Percentiles rank a stretch among this genome's conserved stretches.
These are phyloP conservation scores for Chelonus formosanus DNA, from an alignment of 2,888 invertebrate species.

Conservation along the genomic window DNA sequence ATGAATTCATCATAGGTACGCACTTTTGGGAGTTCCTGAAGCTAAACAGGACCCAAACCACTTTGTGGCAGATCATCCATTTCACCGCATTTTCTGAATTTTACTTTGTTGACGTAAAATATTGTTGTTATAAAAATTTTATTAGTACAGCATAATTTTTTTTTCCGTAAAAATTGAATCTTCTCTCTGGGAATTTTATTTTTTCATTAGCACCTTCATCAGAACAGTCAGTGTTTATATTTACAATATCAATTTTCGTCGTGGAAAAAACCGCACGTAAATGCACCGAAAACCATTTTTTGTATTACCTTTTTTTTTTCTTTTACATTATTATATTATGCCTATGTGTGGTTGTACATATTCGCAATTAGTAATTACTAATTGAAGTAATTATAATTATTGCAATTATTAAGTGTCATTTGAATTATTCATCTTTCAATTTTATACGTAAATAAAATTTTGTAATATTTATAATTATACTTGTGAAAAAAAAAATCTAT, in stretches of 20 bases:
- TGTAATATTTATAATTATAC: no score
- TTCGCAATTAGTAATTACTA: no score
- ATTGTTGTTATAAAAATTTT: slow-evolving; percentile 2
- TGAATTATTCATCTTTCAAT: no score
- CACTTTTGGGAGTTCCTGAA: slow-evolving; percentile 48
- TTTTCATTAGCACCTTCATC: slow-evolving; percentile 30
- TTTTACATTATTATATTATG: neutral
- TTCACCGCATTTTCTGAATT: slow-evolving; percentile 2
- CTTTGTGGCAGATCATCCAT: slow-evolving; percentile 38
- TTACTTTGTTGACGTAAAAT: slow-evolving; percentile 17
- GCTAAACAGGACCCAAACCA: slow-evolving; percentile 45
- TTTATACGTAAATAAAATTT: no score
- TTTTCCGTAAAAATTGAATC: slow-evolving; percentile 19
- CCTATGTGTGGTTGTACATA: no score
- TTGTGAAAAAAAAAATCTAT: no score
- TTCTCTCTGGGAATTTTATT: slow-evolving; percentile 25
- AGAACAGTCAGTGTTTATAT: slow-evolving; percentile 18
- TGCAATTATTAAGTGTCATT: no score
- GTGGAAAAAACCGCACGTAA: slow-evolving; percentile 14
- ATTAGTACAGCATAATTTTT: neutral
- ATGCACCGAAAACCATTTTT: neutral
- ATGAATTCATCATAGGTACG: slow-evolving; percentile 42
- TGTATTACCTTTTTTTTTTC: neutral
- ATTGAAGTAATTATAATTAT: no score
- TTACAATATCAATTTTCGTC: slow-evolving; percentile 29